Base-by-base conservation (phyloP, 1,140 invertebrate species). In the Calephelis nemesis region DNA sequence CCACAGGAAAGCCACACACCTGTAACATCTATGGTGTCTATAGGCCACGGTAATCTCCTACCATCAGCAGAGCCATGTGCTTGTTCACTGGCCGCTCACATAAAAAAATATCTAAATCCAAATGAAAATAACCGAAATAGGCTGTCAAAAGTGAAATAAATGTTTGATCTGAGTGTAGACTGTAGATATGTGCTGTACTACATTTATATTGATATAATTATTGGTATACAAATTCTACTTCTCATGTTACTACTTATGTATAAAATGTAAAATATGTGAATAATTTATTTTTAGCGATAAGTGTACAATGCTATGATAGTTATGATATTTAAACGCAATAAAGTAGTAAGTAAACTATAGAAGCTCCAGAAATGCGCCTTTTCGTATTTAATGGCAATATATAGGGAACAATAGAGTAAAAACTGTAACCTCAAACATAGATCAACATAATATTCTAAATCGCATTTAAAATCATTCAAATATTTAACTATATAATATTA, bases 401-500 rank as follows among this genome's bases (percentile, higher is more conserved):
- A 64, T 71, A 71, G 70, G 70, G 70, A 71, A 60, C 70, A 71
- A 71, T 71, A 71, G 65, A 63, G 15, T 45, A 45, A 47, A 48
- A 70, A 60, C 65, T 48, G 63, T 68, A 52, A 52, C 70, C 47
- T 67, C 74, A 62, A 63, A 62, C 11, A 73, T 19, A 49, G 52
- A 19, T 54, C 52, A 54, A 15, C 13, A 15, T 52, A 19, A 19
- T 19, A 19, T 54, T 10, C 15, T 54, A 54, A 11, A 54, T 54
- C 15, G 15, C 19, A 54, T 54, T 19, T 54, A 19, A 54, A 54
- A 45, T 45, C 6, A 7, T 45, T 5, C 1, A 45, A 45, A 45
- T 45, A 45, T 4, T 45, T 0, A 7, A 45, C 8, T 45, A 45
- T 45, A 45, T 4, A 30, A 45, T 4, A 30, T 30, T 30, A 45